Conservation (phyloP, 2,797 vertebrate species). For the Amphiprion clarkii region DNA sequence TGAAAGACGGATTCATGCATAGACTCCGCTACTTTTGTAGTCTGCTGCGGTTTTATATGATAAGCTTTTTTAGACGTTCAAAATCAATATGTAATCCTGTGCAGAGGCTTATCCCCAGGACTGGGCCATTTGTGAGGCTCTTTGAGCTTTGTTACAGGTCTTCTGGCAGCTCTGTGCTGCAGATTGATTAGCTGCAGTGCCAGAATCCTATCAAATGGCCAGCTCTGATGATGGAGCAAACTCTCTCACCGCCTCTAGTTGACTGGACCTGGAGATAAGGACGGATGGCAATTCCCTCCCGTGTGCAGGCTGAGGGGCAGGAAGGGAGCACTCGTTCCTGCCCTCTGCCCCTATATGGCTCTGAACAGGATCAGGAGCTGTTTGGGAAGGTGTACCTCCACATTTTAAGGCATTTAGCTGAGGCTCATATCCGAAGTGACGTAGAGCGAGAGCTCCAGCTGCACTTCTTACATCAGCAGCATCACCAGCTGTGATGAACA, state of each 20-base stretch:
- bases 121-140: conserved; percentile 96
- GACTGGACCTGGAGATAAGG: conserved; percentile 97
- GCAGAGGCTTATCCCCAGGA: conserved; percentile 94
- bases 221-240: conserved; percentile 93
- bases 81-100: conserved; percentile 99
- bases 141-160: conserved; percentile 96
- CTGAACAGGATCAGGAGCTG: conserved; percentile 24
- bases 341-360: conserved; percentile 20
- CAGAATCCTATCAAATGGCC: conserved; percentile 94
- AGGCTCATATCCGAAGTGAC: neutral
- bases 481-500: neutral
- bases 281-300: conserved; percentile 87
- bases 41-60: conserved; percentile 90
- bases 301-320: conserved; percentile 66
- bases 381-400: neutral
- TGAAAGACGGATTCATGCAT: conserved; percentile 92
- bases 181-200: conserved; percentile 94
- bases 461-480: neutral
- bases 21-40: conserved; percentile 92
- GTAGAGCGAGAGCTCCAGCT: neutral
- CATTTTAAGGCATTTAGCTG: conserved; percentile 28
- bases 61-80: conserved; percentile 94
- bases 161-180: conserved; percentile 90
- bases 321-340: conserved; percentile 21
- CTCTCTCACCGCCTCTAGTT: conserved; percentile 90